Base-by-base conservation (phyloP, 35 echinoderm and acorn worm genomes). In the Strongylocentrotus purpuratus region DNA sequence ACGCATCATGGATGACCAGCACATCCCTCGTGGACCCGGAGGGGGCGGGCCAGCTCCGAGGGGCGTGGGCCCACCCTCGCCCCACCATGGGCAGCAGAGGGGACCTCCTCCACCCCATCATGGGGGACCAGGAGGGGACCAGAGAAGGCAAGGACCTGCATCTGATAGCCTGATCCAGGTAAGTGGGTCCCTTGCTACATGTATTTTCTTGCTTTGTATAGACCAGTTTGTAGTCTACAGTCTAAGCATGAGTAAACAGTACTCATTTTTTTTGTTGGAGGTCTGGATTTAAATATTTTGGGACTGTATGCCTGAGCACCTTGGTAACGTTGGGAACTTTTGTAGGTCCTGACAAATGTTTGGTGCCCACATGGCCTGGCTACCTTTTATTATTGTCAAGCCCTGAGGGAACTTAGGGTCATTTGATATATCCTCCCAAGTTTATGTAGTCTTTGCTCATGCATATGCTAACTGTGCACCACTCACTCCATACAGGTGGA, bases 131-230 rank as follows among this genome's bases (percentile, higher is more conserved):
- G 95, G 52, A 32, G 91, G 91, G 15, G 91, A 93, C 48, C 45
- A 50, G 47, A 93, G 48, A 47, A 94, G 70, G 70, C 85, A 92
- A 55, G 94, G 96, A 85, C 94, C 94, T 7, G 94, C 94, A 45
- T 61, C 94, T 31, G 94, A 90, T 94, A 46, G 15, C 17, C 35
- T 96, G 32, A 96, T 96, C 32, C 95, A 96, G 92, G 95, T 96
- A 94, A 94, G 61, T 52, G 18, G 28, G 65, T 28, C 7, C 25
- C 65, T n/a, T 78, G 65, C 28, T 78, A 4, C 65, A 8, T 78
- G 65, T 59, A 2, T 59, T 9, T 59, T 78, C 65, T 78, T 78
- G 4, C 65, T 25, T 78, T 28, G 17, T 71, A 28, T 4, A 25
- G 61, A 55, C 50, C 50, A 55, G 50, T 55, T 55, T 55, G 50